Evolutionary conservation across 1,140 invertebrate genomes (phyloP).

Genomic region (Macrobrachium nipponense): DNA sequence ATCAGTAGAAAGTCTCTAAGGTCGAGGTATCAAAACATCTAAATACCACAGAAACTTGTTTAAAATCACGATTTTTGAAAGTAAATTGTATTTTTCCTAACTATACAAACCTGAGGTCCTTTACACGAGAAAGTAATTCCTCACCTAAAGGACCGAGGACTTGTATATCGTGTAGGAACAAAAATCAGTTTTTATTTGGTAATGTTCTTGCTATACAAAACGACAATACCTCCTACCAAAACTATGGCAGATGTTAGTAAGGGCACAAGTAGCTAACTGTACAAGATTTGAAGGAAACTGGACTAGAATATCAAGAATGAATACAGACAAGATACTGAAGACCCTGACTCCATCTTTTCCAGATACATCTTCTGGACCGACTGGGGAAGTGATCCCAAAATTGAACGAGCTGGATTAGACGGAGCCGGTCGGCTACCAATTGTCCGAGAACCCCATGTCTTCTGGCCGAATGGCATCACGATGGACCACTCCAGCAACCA

Average conservation of each 20-base stretch:
- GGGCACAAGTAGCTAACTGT: too few relatives aligned
- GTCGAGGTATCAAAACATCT: too few relatives aligned
- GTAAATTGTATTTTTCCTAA: too few relatives aligned
- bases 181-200: background rate
- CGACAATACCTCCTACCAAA: conserved; percentile 67
- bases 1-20: too few relatives aligned
- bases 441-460: conserved; percentile 75
- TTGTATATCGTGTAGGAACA: too few relatives aligned
- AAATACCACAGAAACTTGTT: too few relatives aligned
- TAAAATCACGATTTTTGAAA: background rate
- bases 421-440: conserved; percentile 75
- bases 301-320: background rate
- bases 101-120: too few relatives aligned
- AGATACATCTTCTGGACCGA: conserved; percentile 94
- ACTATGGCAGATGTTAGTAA: background rate
- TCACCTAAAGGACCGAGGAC: too few relatives aligned
- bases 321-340: background rate
- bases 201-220: background rate
- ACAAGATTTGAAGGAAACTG: background rate
- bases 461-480: conserved; percentile 85
- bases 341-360: conserved; percentile 68
- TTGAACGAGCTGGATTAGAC: conserved; percentile 84
- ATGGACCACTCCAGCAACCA: conserved; percentile 78
- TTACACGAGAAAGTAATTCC: too few relatives aligned
- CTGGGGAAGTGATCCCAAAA: conserved; percentile 83